Evolutionary conservation across 2,797 vertebrate genomes (phyloP), one percentile per base, ranked within the genome.

Genomic region (Bovichtus diacanthus): DNA sequence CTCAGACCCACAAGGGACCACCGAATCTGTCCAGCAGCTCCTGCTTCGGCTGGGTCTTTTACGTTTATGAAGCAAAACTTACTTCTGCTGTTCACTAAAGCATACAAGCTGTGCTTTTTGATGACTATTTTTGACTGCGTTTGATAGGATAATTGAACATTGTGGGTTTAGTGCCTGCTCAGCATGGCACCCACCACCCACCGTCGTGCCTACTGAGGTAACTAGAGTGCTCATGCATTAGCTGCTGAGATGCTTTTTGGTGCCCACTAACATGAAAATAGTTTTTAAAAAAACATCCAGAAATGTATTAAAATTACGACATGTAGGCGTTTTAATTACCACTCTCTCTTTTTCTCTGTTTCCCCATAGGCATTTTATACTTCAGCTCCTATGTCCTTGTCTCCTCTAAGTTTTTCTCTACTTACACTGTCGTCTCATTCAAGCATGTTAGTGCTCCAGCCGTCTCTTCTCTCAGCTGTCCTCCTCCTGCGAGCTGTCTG

Each of bases 401-500:
- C 62, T 23, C 8, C 6, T 8, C 72, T 50, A 36, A 21, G 31
- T 66, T 65, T 64, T 47, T 66, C 74, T 60, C 50, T 36, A 1
- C 50, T 60, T 68, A 66, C 49, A 53, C 18, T 5, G 15, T 62
- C 41, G 62, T 74, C 70, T 60, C 46, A 41, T 81, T 70, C 21
- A 38, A 74, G 78, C 78, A 46, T 54, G 81, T 76, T 80, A 13
- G 41, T 80, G 66, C 83, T 77, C 70, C 41, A 81, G 74, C 50
- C 56, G 23, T 74, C 80, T 79, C 67, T 54, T 41, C 67, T 60
- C 56, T 64, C 62, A 56, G 29, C 36, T 6, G 39, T 66, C 65
- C 69, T 43, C 54, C 84, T 74, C 56, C 72, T 54, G 78, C 2
- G 18, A 64, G 69, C 78, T 83, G 83, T 82, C 84, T 73, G 53